phyloP scores from a whole-genome alignment of 2,888 invertebrate genomes.

The Lampropteryx suffumata region DNA sequence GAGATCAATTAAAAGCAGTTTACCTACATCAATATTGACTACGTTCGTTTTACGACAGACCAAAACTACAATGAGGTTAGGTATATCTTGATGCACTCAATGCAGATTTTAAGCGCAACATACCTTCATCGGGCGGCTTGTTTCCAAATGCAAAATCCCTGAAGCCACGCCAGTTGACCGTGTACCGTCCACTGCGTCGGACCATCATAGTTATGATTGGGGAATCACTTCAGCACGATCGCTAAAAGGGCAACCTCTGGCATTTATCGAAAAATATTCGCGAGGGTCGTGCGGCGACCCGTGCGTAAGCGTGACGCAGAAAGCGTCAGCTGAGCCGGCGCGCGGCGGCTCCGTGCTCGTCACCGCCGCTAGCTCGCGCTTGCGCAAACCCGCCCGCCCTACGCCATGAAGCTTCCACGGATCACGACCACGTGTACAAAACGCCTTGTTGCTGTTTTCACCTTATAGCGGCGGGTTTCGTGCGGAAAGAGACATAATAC shows the following conservation, averaged over 20 bases:
- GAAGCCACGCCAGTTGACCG: conserved; percentile 79
- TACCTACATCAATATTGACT: conserved; percentile 1
- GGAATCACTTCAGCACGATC: conserved; percentile 38
- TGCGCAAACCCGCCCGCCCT: conserved; percentile 62
- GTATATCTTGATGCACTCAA: conserved; percentile 38
- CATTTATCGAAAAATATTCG: conserved; percentile 49
- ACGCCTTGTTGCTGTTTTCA: conserved; percentile 33
- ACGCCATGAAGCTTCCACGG: conserved; percentile 26
- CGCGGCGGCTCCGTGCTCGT: conserved; percentile 54
- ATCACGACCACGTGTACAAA: conserved; percentile 32
- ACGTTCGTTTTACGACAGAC: conserved; percentile 2
- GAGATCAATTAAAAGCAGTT: conserved; percentile 19
- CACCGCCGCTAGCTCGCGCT: conserved; percentile 64
- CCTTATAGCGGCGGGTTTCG: conserved; percentile 22
- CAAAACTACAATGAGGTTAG: conserved; percentile 52
- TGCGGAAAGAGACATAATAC: conserved; percentile 18
- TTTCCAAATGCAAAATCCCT: conserved; percentile 72
- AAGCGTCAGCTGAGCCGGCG: conserved; percentile 67
- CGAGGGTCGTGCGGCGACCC: conserved; percentile 48
- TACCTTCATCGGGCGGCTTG: conserved; percentile 78
- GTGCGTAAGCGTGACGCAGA: conserved; percentile 66
- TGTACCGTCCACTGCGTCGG: conserved; percentile 78
- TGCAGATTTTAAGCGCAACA: conserved; percentile 29
- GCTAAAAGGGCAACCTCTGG: conserved; percentile 43
- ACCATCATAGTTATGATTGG: conserved; percentile 75